Conservation (phyloP, 1,140 invertebrate genomes). For the Camponotus vicinus region DNA sequence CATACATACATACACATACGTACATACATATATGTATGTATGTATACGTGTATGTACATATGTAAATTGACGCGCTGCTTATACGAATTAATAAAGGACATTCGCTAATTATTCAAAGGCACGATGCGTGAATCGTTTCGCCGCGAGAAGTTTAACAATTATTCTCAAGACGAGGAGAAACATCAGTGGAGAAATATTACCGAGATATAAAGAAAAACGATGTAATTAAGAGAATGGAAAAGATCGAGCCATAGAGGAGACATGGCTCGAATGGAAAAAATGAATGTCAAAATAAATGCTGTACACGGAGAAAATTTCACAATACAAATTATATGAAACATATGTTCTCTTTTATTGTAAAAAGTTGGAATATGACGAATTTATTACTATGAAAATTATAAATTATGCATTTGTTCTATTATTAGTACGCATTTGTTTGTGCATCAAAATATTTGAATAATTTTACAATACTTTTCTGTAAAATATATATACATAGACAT, state of each 20-base stretch:
- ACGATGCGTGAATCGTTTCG: constrained; percentile 62
- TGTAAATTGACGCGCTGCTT: constrained; percentile 29
- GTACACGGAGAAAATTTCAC: no score
- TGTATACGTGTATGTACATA: constrained; percentile 6
- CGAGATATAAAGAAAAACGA: not conserved
- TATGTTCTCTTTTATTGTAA: no score
- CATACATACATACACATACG: not conserved
- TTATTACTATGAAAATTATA: no score
- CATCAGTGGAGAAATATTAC: constrained; percentile 45
- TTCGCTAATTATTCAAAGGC: constrained; percentile 62
- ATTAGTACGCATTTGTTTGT: no score
- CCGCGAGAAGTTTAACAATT: constrained; percentile 34
- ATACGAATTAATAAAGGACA: constrained; percentile 47
- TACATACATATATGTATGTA: not conserved
- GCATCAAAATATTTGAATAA: no score
- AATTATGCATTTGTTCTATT: no score
- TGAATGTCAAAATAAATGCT: not conserved
- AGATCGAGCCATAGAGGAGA: not conserved
- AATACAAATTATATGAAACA: no score
- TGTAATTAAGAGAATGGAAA: not conserved
- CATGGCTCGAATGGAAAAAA: not conserved
- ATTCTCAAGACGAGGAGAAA: constrained; percentile 54
- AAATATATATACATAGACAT: no score
- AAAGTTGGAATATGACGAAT: no score
- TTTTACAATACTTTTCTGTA: no score